These are phyloP conservation scores for Ardeotis arabs DNA, from an alignment of 2,113 vertebrate genomes.

Conservation along the genomic window DNA sequence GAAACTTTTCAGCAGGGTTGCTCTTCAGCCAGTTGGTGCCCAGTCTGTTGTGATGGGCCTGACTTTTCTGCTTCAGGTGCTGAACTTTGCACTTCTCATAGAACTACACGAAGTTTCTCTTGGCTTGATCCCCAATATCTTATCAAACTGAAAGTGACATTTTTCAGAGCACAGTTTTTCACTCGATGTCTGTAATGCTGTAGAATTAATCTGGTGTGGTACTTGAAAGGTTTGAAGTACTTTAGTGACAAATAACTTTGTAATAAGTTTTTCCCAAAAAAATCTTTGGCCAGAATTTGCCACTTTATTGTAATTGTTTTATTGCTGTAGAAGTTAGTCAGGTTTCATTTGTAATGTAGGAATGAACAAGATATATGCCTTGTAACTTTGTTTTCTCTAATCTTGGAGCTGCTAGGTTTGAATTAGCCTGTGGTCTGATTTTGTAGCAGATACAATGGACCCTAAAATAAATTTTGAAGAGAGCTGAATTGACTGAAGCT, in stretches of 20 bases:
- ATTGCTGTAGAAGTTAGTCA: background rate
- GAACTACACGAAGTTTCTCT: background rate
- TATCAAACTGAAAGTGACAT: accelerated
- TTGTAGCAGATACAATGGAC: background rate
- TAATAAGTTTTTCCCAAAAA: background rate
- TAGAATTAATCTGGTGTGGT: background rate
- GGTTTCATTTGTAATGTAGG: background rate
- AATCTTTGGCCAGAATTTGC: background rate
- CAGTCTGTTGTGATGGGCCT: accelerated
- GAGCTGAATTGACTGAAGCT: background rate
- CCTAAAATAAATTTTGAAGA: background rate
- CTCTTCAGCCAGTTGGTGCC: background rate
- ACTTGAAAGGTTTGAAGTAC: background rate
- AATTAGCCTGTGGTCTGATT: background rate
- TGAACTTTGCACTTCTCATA: background rate
- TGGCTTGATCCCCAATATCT: background rate
- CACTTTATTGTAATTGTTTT: background rate
- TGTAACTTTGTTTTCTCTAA: background rate
- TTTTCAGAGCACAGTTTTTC: background rate
- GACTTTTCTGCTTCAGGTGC: background rate
- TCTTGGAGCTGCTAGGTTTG: background rate
- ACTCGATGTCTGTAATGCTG: background rate
- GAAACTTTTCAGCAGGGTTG: background rate
- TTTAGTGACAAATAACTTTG: background rate
- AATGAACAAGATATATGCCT: background rate